phyloP scores from a whole-genome alignment of 2,888 invertebrate genomes.

The Laothoe populi region DNA sequence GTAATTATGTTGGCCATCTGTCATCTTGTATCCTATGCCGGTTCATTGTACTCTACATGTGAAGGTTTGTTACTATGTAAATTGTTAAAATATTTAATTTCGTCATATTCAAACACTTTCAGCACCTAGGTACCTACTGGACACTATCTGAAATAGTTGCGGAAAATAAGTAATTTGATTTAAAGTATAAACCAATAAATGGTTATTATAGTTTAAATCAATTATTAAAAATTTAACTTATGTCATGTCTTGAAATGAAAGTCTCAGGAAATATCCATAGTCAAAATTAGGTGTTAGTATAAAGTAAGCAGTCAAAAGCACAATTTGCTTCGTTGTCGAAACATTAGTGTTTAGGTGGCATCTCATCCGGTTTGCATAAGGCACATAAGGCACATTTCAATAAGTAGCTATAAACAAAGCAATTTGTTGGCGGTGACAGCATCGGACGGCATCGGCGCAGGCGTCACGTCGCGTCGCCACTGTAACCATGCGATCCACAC shows the following conservation, averaged over 20 bases:
- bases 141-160: conserved; percentile 14
- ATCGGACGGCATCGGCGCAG: conserved; percentile 43
- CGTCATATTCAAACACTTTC: conserved; percentile 39
- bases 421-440: conserved; percentile 58
- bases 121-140: conserved; percentile 28
- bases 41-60: conserved; percentile 51
- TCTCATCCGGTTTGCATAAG: conserved; percentile 28
- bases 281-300: not conserved
- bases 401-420: conserved; percentile 63
- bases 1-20: conserved; percentile 54
- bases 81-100: conserved; percentile 36
- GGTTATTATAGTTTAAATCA: not conserved
- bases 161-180: not conserved
- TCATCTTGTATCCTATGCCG: conserved; percentile 42
- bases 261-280: not conserved
- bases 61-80: conserved; percentile 37
- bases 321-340: not conserved
- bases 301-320: not conserved
- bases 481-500: conserved; percentile 42
- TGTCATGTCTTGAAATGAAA: not conserved
- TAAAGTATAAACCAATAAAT: not conserved
- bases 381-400: conserved; percentile 52
- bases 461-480: conserved; percentile 40
- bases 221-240: not conserved
- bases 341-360: conserved; percentile 4